phyloP scores from a whole-genome alignment of 2,888 invertebrate genomes.

The Dicycla oo region DNA sequence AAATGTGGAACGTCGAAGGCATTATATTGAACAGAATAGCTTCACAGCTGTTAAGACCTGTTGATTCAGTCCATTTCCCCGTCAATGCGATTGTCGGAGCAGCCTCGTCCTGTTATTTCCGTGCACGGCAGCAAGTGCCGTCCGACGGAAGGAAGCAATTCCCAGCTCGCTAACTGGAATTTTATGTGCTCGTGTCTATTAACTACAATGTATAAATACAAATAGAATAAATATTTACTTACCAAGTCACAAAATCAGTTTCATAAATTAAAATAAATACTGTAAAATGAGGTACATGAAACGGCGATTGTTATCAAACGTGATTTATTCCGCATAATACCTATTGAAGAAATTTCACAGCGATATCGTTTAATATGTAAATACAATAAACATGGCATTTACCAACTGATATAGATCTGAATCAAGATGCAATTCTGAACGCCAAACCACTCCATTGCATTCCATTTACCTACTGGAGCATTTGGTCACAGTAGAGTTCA shows the following conservation, averaged over 20 bases:
- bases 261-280: slow-evolving; percentile 31
- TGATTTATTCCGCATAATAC: slow-evolving; percentile 58
- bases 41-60: slow-evolving; percentile 76
- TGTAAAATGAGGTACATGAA: slow-evolving; percentile 11
- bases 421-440: slow-evolving; percentile 40
- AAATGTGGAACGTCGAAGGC: slow-evolving; percentile 26
- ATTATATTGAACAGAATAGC: slow-evolving; percentile 65
- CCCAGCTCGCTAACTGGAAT: slow-evolving; percentile 80
- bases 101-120: slow-evolving; percentile 86
- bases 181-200: slow-evolving; percentile 62
- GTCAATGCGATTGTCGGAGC: slow-evolving; percentile 82
- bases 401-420: slow-evolving; percentile 55
- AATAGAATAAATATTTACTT: slow-evolving; percentile 9
- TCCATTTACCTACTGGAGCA: slow-evolving; percentile 55
- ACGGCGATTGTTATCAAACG: slow-evolving; percentile 25
- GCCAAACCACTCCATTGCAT: slow-evolving; percentile 43
- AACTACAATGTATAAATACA: slow-evolving; percentile 11
- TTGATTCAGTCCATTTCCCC: slow-evolving; percentile 87
- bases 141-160: slow-evolving; percentile 88
- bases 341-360: slow-evolving; percentile 64
- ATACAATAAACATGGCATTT: slow-evolving; percentile 59
- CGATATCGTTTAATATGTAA: slow-evolving; percentile 65
- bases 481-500: slow-evolving; percentile 58
- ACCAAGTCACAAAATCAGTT: not conserved
- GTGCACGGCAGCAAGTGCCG: slow-evolving; percentile 74